These are phyloP conservation scores for Dasysyrphus tricinctus DNA, from an alignment of 2,888 invertebrate species.

Conservation along the genomic window DNA sequence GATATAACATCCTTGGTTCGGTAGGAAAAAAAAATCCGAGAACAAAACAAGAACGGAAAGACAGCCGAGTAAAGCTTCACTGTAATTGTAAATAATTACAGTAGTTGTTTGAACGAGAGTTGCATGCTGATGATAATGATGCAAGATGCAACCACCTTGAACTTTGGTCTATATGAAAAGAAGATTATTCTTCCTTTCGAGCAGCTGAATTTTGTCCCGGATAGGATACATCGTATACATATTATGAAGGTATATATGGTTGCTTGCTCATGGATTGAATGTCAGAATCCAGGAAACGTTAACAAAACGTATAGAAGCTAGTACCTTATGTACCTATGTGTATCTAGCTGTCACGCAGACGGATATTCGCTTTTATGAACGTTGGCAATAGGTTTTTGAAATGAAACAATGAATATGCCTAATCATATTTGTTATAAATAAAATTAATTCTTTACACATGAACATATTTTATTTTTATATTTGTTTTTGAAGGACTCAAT, in stretches of 20 bases:
- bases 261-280: constrained; percentile 27
- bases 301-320: background rate
- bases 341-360: too few species aligned
- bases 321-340: too few species aligned
- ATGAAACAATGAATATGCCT: too few species aligned
- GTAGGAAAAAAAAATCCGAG: background rate
- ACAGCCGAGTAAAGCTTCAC: constrained; percentile 51
- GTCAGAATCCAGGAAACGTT: background rate
- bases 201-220: constrained; percentile 34
- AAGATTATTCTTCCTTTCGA: constrained; percentile 16
- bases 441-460: too few species aligned
- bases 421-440: too few species aligned
- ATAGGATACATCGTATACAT: background rate
- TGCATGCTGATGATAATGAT: constrained; percentile 73
- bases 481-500: too few species aligned
- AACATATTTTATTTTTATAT: too few species aligned
- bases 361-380: too few species aligned
- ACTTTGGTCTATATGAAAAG: constrained; percentile 55
- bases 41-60: constrained; percentile 51
- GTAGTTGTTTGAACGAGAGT: constrained; percentile 60
- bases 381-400: too few species aligned
- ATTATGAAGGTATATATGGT: constrained; percentile 5
- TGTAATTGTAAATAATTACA: constrained; percentile 73
- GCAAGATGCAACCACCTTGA: constrained; percentile 71
- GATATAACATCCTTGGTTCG: constrained; percentile 19